Evolutionary conservation across 2,888 invertebrate genomes (phyloP).

Genomic region (Leptopterna dolabrata): DNA sequence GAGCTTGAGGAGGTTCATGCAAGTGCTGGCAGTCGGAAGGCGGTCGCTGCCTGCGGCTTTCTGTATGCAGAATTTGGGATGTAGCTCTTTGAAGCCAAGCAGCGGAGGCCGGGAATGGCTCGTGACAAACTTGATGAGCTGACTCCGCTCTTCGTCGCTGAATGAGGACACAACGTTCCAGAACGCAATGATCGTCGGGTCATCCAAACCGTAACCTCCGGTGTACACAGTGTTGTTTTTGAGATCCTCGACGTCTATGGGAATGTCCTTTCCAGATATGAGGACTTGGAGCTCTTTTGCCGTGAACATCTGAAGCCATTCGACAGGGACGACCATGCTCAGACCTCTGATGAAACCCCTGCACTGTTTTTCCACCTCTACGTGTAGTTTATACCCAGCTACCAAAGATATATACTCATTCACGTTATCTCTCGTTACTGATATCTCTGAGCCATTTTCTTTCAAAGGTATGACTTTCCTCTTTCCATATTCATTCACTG

Average conservation of each 20-base stretch:
- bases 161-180: constrained; percentile 90
- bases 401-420: constrained; percentile 97
- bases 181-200: constrained; percentile 87
- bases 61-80: constrained; percentile 96
- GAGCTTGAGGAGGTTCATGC: constrained; percentile 96
- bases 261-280: constrained; percentile 95
- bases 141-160: constrained; percentile 84
- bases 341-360: constrained; percentile 77
- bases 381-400: constrained; percentile 95
- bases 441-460: constrained; percentile 88
- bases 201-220: constrained; percentile 84
- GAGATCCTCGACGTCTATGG: constrained; percentile 92
- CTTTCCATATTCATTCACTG: constrained; percentile 90
- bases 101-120: constrained; percentile 97
- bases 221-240: constrained; percentile 88
- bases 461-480: constrained; percentile 91
- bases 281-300: constrained; percentile 94
- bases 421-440: constrained; percentile 91
- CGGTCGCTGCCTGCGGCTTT: constrained; percentile 87
- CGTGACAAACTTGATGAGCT: constrained; percentile 96
- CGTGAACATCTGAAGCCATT: constrained; percentile 96
- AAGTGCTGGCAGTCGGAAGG: constrained; percentile 96
- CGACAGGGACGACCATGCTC: constrained; percentile 88
- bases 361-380: constrained; percentile 87
- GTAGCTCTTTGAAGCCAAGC: constrained; percentile 94